Base-by-base conservation (phyloP, 2,888 invertebrate species). In the Bombylius discolor region DNA sequence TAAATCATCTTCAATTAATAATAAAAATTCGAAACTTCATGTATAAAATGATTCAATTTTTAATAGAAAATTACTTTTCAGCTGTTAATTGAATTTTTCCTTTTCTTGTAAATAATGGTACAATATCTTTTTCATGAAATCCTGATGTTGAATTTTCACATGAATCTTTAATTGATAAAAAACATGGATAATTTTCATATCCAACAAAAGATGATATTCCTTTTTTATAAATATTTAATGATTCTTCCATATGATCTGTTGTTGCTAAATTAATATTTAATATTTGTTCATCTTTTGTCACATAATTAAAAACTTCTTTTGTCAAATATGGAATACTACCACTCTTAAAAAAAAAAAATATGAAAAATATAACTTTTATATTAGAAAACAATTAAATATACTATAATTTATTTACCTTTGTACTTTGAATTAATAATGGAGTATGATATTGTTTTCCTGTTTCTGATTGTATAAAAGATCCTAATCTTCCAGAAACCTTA, bases 291-390 rank as follows among this genome's bases (percentile, higher is more conserved):
- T 68, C 79, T 31, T 73, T 65, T 49, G 81, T 82, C 7, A 89
- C 75, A 69, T 81, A 78, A 61, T 81, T 76, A 53, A 89, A 78
- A 0, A 87, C 85, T 73, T 89, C 90, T 60, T 82, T 80, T 0
- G 87, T 88, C 32, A 95, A 72, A 71, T 91, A 86, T 0, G 91
- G 89, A 51, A 92, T 81, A 71, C 87, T 85, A 49, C 90, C 94
- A 63, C 85, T 83, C 85, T n/a, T 89, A 70, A 55, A 78, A 51
- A 55, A 47, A 53, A 56, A 55, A 49, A 58, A 36, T 12, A 42
- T 23, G 23, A 23, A 13, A 32, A 31, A 46, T n/a, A 47, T 51
- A 50, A 53, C 50, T 23, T 31, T 11, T 31, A 61, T 54, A 53
- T 33, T 45, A 54, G 39, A 58, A 31, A 33, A n/a, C 44, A 45